A percentile compares a stretch with the other conserved stretches of the same genome.
Evolutionary conservation across 1,140 invertebrate species (phyloP).

Genomic region (Colletes gigas): DNA sequence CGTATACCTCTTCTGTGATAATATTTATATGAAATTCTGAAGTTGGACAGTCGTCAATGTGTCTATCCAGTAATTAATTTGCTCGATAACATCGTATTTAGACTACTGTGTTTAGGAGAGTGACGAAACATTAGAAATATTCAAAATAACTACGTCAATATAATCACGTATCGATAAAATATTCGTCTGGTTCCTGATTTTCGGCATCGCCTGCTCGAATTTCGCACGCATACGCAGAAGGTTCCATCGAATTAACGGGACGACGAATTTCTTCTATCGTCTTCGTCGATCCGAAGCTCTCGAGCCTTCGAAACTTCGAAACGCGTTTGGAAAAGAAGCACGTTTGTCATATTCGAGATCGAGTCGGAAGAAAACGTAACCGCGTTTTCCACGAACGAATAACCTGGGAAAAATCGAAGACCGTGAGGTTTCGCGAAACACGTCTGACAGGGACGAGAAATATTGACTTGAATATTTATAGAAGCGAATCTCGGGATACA

Average conservation of each 20-base stretch:
- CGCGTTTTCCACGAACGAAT: slow-evolving; percentile 14
- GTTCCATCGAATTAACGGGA: background rate
- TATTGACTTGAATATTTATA: slow-evolving; percentile 39
- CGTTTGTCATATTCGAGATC: background rate
- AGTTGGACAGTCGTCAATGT: too few species aligned
- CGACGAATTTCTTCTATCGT: background rate
- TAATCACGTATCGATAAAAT: too few species aligned
- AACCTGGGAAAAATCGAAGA: slow-evolving; percentile 13
- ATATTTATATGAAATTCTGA: too few species aligned
- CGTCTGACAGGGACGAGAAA: slow-evolving; percentile 25
- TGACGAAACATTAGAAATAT: too few species aligned
- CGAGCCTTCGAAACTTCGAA: background rate
- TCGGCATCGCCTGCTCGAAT: too few species aligned
- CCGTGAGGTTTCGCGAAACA: slow-evolving; percentile 6
- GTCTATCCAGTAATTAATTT: too few species aligned
- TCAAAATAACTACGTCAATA: too few species aligned
- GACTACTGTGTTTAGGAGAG: too few species aligned
- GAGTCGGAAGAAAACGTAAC: background rate
- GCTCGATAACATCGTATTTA: too few species aligned
- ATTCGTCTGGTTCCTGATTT: too few species aligned
- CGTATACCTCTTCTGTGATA: too few species aligned
- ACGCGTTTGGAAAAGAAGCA: background rate
- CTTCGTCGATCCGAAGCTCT: background rate
- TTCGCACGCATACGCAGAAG: too few species aligned
- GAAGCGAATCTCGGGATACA: slow-evolving; percentile 20